A percentile compares a stretch with the other conserved stretches of the same genome.
These are phyloP conservation scores for Protophormia terraenovae DNA, from an alignment of 2,888 invertebrate genomes.

Conservation along the genomic window DNA sequence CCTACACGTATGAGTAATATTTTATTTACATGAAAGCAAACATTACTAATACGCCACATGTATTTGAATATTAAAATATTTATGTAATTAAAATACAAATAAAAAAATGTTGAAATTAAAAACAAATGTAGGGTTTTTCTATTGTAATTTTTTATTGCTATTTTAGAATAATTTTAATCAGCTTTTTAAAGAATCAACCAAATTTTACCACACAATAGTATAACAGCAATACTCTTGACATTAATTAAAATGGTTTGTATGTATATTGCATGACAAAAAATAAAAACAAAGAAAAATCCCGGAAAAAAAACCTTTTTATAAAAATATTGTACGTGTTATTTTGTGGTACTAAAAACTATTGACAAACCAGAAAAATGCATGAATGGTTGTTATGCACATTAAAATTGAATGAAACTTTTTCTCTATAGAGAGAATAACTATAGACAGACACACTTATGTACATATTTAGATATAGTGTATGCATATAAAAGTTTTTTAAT, in stretches of 20 bases:
- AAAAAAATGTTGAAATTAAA: neutral
- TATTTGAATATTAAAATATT: neutral
- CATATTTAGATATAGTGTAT: neutral
- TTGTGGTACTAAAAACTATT: slow-evolving; percentile 51
- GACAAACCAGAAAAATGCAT: slow-evolving; percentile 47
- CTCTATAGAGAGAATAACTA: neutral
- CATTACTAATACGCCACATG: neutral
- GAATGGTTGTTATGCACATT: slow-evolving; percentile 43
- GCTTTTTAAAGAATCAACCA: slow-evolving; percentile 20
- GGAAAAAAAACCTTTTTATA: neutral
- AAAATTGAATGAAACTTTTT: slow-evolving; percentile 43
- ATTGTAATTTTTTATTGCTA: neutral
- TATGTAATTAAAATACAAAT: slow-evolving; percentile 1
- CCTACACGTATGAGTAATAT: neutral
- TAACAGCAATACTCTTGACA: slow-evolving; percentile 53
- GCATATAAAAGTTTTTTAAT: slow-evolving; percentile 44
- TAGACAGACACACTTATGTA: neutral
- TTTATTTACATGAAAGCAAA: too few relatives aligned
- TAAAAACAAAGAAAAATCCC: neutral
- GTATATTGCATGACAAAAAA: slow-evolving; percentile 15
- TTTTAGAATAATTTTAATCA: slow-evolving; percentile 34
- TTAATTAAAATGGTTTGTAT: slow-evolving; percentile 63
- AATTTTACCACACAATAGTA: slow-evolving; percentile 19
- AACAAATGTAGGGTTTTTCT: neutral
- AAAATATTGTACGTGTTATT: slow-evolving; percentile 11